These are phyloP conservation scores for Nesogale talazaci DNA, from an alignment of 2,113 vertebrate genomes.

Conservation along the genomic window DNA sequence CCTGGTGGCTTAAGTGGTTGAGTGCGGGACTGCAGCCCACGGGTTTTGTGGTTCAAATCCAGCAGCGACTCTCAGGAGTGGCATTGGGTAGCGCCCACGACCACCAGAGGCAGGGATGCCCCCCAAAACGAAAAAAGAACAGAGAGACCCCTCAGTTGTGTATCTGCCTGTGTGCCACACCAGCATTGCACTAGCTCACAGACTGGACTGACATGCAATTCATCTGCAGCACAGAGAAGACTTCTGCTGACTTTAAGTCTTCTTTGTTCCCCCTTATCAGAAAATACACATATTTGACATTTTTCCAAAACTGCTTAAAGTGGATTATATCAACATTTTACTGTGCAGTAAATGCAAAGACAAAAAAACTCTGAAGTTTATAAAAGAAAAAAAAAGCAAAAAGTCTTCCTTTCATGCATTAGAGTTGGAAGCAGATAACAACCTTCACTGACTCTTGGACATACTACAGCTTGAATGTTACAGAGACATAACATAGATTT, in stretches of 20 bases:
- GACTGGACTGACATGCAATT: not conserved
- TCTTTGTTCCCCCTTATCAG: constrained; percentile 21
- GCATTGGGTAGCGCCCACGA: too few species aligned
- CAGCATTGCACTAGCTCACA: not conserved
- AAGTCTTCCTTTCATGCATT: constrained; percentile 48
- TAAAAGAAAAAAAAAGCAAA: constrained; percentile 65
- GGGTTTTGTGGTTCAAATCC: too few species aligned
- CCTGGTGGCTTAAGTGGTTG: too few species aligned
- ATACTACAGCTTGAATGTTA: constrained; percentile 27
- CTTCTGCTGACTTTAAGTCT: not conserved
- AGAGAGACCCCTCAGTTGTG: not conserved
- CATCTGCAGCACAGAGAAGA: not conserved
- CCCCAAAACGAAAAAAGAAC: not conserved
- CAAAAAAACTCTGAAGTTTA: constrained; percentile 56
- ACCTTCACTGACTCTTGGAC: constrained; percentile 28
- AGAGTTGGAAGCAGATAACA: constrained; percentile 37
- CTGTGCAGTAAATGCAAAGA: constrained; percentile 27
- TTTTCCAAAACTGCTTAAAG: constrained; percentile 32
- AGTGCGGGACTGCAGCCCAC: too few species aligned
- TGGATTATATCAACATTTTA: constrained; percentile 44
- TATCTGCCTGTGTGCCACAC: not conserved
- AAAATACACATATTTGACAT: constrained; percentile 48
- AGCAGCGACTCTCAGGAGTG: too few species aligned
- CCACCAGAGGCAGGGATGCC: too few species aligned
- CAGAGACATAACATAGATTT: constrained; percentile 57